Conservation (phyloP, 2,797 vertebrate species). For the Melanotaenia trifasciata region DNA sequence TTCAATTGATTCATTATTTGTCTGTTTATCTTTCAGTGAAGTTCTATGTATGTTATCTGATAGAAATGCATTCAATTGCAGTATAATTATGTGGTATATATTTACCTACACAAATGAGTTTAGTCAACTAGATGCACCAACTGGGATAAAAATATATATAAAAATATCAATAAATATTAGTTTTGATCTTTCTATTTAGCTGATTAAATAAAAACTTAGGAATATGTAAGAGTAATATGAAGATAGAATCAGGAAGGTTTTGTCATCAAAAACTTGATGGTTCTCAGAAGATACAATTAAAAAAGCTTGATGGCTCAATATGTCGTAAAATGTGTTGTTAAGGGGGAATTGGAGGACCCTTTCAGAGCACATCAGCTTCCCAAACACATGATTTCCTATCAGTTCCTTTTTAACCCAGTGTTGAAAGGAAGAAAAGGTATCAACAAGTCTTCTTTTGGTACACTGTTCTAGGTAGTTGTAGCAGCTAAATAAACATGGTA, state of each 20-base stretch:
- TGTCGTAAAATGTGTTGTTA: not conserved
- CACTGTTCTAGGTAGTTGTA: too few species aligned
- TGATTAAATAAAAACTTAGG: not conserved
- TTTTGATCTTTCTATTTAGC: not conserved
- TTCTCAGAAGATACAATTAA: not conserved
- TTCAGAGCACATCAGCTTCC: not conserved
- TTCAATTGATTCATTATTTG: conserved; percentile 74
- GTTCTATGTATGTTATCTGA: not conserved
- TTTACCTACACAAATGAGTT: not conserved
- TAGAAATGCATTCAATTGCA: not conserved
- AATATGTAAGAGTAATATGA: not conserved
- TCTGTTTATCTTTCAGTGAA: not conserved
- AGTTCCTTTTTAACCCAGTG: too few species aligned
- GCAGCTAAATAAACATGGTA: not conserved
- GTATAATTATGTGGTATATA: not conserved
- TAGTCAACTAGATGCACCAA: not conserved
- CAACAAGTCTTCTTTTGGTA: too few species aligned
- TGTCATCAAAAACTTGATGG: not conserved
- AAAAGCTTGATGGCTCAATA: not conserved
- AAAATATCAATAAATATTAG: not conserved
- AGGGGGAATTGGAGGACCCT: not conserved
- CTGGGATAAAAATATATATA: not conserved
- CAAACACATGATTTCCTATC: not conserved
- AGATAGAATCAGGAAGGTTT: not conserved
- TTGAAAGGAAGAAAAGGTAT: too few species aligned